These are phyloP conservation scores for Propithecus perrieri DNA, from an alignment of 2,797 vertebrate genomes.

Conservation along the genomic window DNA sequence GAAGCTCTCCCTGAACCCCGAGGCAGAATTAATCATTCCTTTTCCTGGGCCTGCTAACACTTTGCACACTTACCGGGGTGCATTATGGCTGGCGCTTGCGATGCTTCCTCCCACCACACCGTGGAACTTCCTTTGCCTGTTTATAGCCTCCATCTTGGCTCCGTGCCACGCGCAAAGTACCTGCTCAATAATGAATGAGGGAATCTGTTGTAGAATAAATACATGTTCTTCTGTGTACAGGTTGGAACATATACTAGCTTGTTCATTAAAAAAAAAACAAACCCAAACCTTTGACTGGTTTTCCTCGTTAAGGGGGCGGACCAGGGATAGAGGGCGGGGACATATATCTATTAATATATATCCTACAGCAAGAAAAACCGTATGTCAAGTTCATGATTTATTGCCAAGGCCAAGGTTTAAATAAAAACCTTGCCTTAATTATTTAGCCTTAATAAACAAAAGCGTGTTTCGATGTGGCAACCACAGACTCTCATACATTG, in stretches of 20 bases:
- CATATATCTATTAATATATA: not conserved
- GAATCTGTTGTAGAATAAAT: constrained; percentile 43
- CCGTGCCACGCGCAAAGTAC: not conserved
- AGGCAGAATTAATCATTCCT: not conserved
- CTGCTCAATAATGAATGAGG: constrained; percentile 61
- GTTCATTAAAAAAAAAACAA: not conserved
- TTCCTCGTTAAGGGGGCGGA: not conserved
- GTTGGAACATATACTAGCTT: not conserved
- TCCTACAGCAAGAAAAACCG: not conserved
- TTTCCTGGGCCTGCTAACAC: not conserved
- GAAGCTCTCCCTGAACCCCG: not conserved
- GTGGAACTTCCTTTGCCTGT: not conserved
- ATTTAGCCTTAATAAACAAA: constrained; percentile 36
- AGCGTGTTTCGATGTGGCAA: not conserved
- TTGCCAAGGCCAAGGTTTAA: not conserved
- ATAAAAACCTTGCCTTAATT: constrained; percentile 2
- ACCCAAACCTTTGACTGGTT: not conserved
- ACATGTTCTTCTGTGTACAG: not conserved
- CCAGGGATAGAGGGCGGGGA: not conserved
- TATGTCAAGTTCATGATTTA: not conserved
- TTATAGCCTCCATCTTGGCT: not conserved
- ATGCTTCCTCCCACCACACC: not conserved
- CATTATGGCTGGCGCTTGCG: not conserved
- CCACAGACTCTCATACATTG: not conserved
- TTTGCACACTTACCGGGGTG: rapidly evolving